A percentile compares a stretch with the other conserved stretches of the same genome.
These are phyloP conservation scores for Cephus spinipes DNA, from an alignment of 2,888 invertebrate genomes.

Conservation along the genomic window DNA sequence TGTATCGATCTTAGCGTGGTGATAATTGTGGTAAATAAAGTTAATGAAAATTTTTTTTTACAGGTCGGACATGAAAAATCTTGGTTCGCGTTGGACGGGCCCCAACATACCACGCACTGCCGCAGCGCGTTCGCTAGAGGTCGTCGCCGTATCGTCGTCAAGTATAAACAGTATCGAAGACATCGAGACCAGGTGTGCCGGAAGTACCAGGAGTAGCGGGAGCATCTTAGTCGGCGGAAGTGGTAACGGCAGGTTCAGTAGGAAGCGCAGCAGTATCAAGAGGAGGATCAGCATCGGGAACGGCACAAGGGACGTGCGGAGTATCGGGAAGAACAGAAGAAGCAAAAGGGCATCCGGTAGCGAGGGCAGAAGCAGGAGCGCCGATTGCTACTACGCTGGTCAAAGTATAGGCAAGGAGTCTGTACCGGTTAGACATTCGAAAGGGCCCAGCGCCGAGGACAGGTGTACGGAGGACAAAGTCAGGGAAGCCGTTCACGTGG, in stretches of 20 bases:
- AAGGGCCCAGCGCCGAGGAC: not conserved
- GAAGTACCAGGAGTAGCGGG: conserved; percentile 30
- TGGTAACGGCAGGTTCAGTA: conserved; percentile 13
- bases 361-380: conserved; percentile 31
- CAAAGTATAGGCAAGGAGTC: not conserved
- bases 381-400: not conserved
- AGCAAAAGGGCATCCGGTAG: not conserved
- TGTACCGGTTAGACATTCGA: not conserved
- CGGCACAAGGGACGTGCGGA: conserved; percentile 15
- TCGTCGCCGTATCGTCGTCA: conserved; percentile 56
- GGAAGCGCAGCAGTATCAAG: not conserved
- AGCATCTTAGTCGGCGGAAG: not conserved
- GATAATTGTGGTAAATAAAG: not conserved
- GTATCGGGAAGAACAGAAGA: conserved; percentile 21
- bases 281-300: not conserved
- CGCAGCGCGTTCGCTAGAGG: conserved; percentile 67
- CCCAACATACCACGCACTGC: conserved; percentile 78
- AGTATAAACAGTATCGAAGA: not conserved
- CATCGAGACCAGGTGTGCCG: conserved; percentile 32
- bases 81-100: conserved; percentile 77
- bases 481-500: not conserved
- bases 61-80: conserved; percentile 81
- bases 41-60: not conserved
- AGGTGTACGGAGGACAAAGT: not conserved
- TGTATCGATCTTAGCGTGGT: too few relatives aligned